These are phyloP conservation scores for Aproaerema taeniolella DNA, from an alignment of 2,888 invertebrate genomes.

Conservation along the genomic window DNA sequence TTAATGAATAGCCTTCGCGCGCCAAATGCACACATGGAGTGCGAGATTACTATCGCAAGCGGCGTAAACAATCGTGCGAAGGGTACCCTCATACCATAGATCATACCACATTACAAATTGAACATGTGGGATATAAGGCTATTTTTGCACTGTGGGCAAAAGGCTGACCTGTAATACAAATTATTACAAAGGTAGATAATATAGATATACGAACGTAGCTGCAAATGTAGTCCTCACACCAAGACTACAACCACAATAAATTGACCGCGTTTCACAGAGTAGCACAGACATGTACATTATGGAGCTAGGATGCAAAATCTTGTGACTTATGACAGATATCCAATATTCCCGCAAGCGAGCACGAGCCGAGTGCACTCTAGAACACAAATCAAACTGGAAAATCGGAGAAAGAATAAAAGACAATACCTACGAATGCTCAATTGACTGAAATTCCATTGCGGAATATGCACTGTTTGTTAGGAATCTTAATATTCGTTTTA, in stretches of 20 bases:
- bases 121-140: no score
- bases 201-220: no score
- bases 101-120: no score
- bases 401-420: constrained; percentile 51
- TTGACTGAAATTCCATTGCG: neutral
- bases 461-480: neutral
- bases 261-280: constrained; percentile 31
- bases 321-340: constrained; percentile 64
- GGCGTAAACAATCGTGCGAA: no score
- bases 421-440: constrained; percentile 32
- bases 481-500: no score
- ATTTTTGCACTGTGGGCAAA: no score
- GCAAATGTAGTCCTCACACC: neutral
- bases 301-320: constrained; percentile 53
- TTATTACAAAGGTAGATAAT: no score
- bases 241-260: constrained; percentile 16
- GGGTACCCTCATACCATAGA: no score
- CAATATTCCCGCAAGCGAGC: constrained; percentile 50
- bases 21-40: no score
- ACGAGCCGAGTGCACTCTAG: constrained; percentile 50
- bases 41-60: no score
- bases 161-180: no score
- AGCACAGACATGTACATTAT: constrained; percentile 42
- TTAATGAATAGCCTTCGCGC: no score
- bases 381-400: constrained; percentile 62